These are phyloP conservation scores for Bubalus kerabau DNA, from an alignment of 2,113 vertebrate genomes.

Conservation along the genomic window DNA sequence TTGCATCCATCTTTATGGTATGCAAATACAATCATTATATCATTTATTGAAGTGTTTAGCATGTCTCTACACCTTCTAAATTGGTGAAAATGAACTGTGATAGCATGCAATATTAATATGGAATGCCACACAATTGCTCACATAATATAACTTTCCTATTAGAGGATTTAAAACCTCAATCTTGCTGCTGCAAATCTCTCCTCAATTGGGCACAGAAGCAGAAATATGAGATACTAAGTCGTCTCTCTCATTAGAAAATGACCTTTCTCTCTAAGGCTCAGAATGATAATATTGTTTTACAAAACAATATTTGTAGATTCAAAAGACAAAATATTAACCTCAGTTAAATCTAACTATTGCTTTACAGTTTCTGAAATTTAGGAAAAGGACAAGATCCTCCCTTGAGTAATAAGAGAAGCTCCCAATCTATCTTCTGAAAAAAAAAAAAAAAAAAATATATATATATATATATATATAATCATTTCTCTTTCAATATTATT, in stretches of 20 bases:
- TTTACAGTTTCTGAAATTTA: not conserved
- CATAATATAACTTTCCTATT: slow-evolving; percentile 5
- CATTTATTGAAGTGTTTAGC: not conserved
- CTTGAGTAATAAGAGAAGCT: not conserved
- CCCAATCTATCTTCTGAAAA: not conserved
- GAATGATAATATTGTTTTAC: not conserved
- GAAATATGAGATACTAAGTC: not conserved
- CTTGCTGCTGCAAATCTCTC: not conserved
- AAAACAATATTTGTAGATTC: not conserved
- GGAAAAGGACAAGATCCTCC: not conserved
- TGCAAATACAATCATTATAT: slow-evolving; percentile 1
- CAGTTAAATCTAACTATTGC: not conserved
- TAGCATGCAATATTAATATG: slow-evolving; percentile 26
- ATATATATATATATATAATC: accelerated
- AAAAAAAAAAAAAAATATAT: too few relatives aligned
- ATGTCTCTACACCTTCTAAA: slow-evolving; percentile 27
- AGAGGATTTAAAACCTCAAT: not conserved
- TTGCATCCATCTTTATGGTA: not conserved
- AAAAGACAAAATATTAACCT: not conserved
- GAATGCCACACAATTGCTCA: slow-evolving; percentile 8
- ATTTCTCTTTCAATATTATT: not conserved
- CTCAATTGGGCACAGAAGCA: not conserved
- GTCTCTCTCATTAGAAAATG: not conserved
- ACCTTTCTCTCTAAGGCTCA: not conserved
- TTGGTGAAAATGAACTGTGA: slow-evolving; percentile 32